phyloP scores from a whole-genome alignment of 2,888 invertebrate genomes.

The Platerodrilus igneus region DNA sequence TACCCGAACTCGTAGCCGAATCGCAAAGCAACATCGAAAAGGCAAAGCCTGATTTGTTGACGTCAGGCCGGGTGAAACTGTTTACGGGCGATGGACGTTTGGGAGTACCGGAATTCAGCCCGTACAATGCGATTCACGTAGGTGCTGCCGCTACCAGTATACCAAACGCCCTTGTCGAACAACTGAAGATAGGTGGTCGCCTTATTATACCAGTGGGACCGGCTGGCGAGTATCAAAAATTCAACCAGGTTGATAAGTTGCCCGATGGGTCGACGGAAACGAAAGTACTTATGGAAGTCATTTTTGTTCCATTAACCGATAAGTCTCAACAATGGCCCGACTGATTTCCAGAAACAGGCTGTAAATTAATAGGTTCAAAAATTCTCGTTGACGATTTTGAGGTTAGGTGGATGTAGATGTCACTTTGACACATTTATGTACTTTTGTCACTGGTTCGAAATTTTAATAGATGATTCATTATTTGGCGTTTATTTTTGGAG shows the following conservation, averaged over 20 bases:
- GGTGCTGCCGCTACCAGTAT: slow-evolving; percentile 81
- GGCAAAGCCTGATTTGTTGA: slow-evolving; percentile 66
- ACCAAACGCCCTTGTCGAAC: slow-evolving; percentile 74
- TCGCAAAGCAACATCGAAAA: slow-evolving; percentile 72
- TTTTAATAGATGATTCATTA: too few relatives aligned
- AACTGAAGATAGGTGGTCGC: slow-evolving; percentile 85
- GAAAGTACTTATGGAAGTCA: slow-evolving; percentile 86
- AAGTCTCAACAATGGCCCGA: slow-evolving; percentile 67
- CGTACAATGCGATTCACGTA: slow-evolving; percentile 90
- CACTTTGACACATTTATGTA: too few relatives aligned
- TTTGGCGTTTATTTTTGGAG: too few relatives aligned
- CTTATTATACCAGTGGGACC: slow-evolving; percentile 89
- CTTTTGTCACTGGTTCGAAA: too few relatives aligned
- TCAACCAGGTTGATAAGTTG: slow-evolving; percentile 87
- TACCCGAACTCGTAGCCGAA: slow-evolving; percentile 71
- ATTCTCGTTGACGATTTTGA: too few relatives aligned
- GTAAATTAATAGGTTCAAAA: too few relatives aligned
- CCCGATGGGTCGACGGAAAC: slow-evolving; percentile 70
- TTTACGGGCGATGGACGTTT: slow-evolving; percentile 85
- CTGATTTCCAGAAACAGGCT: too few relatives aligned
- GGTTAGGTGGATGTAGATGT: too few relatives aligned
- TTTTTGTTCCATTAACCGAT: slow-evolving; percentile 95
- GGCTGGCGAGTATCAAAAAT: slow-evolving; percentile 77
- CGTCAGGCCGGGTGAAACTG: slow-evolving; percentile 63
- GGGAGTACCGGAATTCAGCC: slow-evolving; percentile 70